A percentile compares a stretch with the other conserved stretches of the same genome.
These are phyloP conservation scores for Triplophysa bombifrons DNA, from an alignment of 2,797 vertebrate species.

Conservation along the genomic window DNA sequence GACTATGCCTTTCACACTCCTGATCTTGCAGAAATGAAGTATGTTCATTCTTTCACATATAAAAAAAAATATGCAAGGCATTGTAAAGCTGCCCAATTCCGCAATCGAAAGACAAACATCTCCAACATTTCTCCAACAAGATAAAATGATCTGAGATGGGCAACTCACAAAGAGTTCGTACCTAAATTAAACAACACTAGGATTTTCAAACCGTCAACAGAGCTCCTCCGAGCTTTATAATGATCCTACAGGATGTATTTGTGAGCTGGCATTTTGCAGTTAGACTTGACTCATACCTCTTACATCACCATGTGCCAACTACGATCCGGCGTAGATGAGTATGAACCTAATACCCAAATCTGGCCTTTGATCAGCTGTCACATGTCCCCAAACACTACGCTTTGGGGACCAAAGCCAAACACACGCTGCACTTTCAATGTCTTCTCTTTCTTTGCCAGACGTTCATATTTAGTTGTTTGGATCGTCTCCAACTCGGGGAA, in stretches of 20 bases:
- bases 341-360: conserved; percentile 41
- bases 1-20: not conserved
- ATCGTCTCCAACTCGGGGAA: conserved; percentile 71
- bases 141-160: not conserved
- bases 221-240: conserved; percentile 7
- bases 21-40: not conserved
- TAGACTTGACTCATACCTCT: conserved; percentile 29
- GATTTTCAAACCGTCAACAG: not conserved
- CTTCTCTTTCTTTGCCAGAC: conserved; percentile 61
- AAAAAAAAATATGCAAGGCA: not conserved
- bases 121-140: not conserved
- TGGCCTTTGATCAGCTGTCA: conserved; percentile 47
- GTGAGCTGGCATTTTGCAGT: not conserved
- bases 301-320: conserved; percentile 26
- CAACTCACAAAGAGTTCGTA: not conserved
- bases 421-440: conserved; percentile 47
- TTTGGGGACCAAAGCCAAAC: conserved; percentile 41
- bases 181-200: not conserved
- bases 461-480: conserved; percentile 75
- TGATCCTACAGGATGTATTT: not conserved
- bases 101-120: not conserved
- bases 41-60: not conserved
- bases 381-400: conserved; percentile 13
- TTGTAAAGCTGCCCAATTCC: not conserved
- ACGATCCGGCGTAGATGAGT: conserved; percentile 26